Percentiles rank a stretch among this genome's conserved stretches.
phyloP scores from a whole-genome alignment of 2,797 vertebrate genomes.

The Esox masquinongy region DNA sequence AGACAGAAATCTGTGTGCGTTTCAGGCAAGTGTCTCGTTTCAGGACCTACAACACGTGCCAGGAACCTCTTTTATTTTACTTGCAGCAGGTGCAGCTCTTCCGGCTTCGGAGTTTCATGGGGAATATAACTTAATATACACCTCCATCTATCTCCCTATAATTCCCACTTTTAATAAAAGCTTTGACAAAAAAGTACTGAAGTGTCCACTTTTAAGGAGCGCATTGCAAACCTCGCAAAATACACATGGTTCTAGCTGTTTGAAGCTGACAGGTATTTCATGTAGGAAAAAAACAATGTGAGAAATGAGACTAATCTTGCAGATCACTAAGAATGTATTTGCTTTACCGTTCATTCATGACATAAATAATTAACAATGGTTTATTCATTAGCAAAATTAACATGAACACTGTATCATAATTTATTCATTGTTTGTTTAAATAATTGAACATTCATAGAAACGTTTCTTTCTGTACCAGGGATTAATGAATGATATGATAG shows the following conservation, averaged over 20 bases:
- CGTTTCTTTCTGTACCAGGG: conserved; percentile 1
- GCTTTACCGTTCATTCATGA: conserved; percentile 18
- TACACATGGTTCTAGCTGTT: background rate
- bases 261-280: background rate
- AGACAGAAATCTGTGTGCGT: no score
- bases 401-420: conserved; percentile 22
- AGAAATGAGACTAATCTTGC: background rate
- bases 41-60: no score
- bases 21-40: no score
- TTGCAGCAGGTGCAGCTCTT: no score
- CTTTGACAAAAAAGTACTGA: background rate
- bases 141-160: no score
- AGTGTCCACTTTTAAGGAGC: background rate
- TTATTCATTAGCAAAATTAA: conserved; percentile 21
- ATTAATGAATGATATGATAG: conserved; percentile 39
- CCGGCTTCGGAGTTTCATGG: no score
- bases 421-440: conserved; percentile 36
- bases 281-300: background rate
- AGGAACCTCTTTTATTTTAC: no score
- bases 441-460: conserved; percentile 36
- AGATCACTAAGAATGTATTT: conserved; percentile 18
- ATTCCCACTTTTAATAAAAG: no score
- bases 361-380: conserved; percentile 7
- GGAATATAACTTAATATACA: no score
- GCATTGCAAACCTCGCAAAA: background rate